Percentiles rank a stretch among this genome's conserved stretches.
Evolutionary conservation across 2,797 vertebrate genomes (phyloP).

Genomic region (Rhyacichthys aspro): DNA sequence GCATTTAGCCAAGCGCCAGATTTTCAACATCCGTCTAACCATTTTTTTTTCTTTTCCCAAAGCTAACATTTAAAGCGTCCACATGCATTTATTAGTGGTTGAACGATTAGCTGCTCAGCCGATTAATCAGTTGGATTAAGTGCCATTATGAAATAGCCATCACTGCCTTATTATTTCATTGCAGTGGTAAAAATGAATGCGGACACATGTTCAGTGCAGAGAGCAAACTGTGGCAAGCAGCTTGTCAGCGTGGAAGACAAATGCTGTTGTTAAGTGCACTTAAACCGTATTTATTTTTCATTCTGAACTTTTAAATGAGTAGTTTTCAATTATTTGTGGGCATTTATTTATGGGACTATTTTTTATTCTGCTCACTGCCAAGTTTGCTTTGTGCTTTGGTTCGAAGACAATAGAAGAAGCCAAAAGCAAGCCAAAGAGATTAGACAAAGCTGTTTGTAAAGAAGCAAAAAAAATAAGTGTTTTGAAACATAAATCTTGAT

Average conservation of each 20-base stretch:
- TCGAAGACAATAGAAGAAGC: background rate
- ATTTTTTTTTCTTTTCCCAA: background rate
- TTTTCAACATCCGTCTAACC: no score
- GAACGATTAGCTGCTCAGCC: background rate
- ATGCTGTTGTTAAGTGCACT: slow-evolving; percentile 2
- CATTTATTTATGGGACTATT: background rate
- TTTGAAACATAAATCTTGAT: background rate
- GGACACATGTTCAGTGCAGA: slow-evolving; percentile 1
- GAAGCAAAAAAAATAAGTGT: background rate
- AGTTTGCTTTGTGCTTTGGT: slow-evolving; percentile 7
- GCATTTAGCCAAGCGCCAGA: background rate
- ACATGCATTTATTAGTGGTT: background rate
- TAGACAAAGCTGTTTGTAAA: slow-evolving; percentile 2
- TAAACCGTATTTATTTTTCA: slow-evolving; percentile 1
- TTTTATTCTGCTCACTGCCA: slow-evolving; percentile 1
- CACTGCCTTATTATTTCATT: background rate
- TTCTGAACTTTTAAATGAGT: background rate
- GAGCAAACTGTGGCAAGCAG: background rate
- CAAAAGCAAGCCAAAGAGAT: background rate
- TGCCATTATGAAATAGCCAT: slow-evolving; percentile 1
- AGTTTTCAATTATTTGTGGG: background rate
- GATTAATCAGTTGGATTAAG: background rate
- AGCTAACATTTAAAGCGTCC: background rate
- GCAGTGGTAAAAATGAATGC: background rate
- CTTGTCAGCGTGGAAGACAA: slow-evolving; percentile 1